Evolutionary conservation across 1,140 invertebrate species (phyloP).

Genomic region (Drosophila sturtevanti): DNA sequence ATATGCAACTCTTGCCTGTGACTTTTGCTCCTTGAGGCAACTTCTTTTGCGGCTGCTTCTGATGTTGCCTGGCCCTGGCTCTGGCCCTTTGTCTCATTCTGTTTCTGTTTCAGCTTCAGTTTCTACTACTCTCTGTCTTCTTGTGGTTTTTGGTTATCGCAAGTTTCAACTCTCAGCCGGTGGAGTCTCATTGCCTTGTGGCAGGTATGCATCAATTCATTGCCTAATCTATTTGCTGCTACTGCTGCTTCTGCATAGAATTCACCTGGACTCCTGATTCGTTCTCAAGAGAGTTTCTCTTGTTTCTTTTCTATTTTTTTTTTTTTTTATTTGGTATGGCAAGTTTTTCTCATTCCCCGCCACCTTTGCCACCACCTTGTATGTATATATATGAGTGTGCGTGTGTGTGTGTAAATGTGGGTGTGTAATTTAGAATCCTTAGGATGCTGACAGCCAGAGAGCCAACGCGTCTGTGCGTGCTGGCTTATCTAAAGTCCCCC

Average conservation of each 20-base stretch:
- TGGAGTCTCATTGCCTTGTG: constrained; percentile 42
- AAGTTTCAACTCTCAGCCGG: constrained; percentile 50
- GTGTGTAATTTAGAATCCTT: constrained; percentile 67
- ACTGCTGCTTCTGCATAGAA: constrained; percentile 10
- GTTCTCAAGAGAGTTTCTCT: not conserved
- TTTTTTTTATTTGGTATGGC: constrained; percentile 1
- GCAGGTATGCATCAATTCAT: constrained; percentile 79
- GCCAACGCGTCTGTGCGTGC: constrained; percentile 62
- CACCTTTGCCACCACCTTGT: no score
- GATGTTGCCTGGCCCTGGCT: constrained; percentile 5
- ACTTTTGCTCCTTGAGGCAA: constrained; percentile 50
- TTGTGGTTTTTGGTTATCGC: constrained; percentile 73
- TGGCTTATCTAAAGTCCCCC: constrained; percentile 56
- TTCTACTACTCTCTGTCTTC: constrained; percentile 8
- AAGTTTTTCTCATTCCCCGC: not conserved
- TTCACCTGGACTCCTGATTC: constrained; percentile 39
- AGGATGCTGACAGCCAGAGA: constrained; percentile 66
- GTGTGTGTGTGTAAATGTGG: constrained; percentile 17
- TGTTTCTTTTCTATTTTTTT: not conserved
- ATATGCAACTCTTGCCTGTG: constrained; percentile 61
- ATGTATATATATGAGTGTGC: constrained; percentile 7
- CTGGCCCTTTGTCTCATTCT: not conserved
- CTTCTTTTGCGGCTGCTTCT: constrained; percentile 42
- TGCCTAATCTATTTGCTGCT: constrained; percentile 76
- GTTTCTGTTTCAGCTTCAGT: constrained; percentile 5